Percentiles rank a stretch among this genome's conserved stretches.
phyloP scores from a whole-genome alignment of 2,797 vertebrate species.

The Discoglossus pictus region DNA sequence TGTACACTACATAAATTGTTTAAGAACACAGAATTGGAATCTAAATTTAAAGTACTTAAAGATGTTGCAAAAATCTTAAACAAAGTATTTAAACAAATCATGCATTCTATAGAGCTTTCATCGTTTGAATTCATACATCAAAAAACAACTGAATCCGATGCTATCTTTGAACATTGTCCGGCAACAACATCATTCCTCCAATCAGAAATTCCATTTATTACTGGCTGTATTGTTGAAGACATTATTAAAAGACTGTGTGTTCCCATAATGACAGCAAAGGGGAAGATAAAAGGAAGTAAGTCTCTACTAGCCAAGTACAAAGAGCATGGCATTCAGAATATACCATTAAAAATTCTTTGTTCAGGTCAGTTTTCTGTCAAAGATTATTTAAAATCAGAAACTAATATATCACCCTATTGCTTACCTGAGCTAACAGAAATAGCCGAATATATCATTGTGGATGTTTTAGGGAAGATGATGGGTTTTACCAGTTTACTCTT shows the following conservation, averaged over 20 bases:
- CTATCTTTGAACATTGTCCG: not conserved
- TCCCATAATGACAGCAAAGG: constrained; percentile 15
- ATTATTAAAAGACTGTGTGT: constrained; percentile 55
- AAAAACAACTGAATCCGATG: not conserved
- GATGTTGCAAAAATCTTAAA: too few relatives aligned
- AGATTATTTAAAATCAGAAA: too few relatives aligned
- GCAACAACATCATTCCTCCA: constrained; percentile 5
- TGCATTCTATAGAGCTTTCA: not conserved
- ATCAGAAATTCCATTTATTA: constrained; percentile 47
- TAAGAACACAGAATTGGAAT: constrained; percentile 15
- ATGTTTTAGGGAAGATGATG: constrained; percentile 56
- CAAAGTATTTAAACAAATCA: constrained; percentile 52
- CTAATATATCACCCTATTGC: constrained; percentile 31
- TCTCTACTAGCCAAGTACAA: not conserved
- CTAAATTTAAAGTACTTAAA: constrained; percentile 48
- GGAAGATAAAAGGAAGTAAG: constrained; percentile 22
- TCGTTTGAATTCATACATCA: not conserved
- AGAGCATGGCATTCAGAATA: too few relatives aligned
- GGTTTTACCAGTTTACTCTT: constrained; percentile 33
- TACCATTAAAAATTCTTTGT: too few relatives aligned
- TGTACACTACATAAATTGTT: constrained; percentile 44
- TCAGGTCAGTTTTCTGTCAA: constrained; percentile 10
- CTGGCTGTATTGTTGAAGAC: constrained; percentile 54
- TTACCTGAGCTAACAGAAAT: constrained; percentile 43
- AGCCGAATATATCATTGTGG: constrained; percentile 55